A percentile compares a stretch with the other conserved stretches of the same genome.
These are phyloP conservation scores for Hemibagrus guttatus DNA, from an alignment of 2,797 vertebrate species.

Conservation along the genomic window DNA sequence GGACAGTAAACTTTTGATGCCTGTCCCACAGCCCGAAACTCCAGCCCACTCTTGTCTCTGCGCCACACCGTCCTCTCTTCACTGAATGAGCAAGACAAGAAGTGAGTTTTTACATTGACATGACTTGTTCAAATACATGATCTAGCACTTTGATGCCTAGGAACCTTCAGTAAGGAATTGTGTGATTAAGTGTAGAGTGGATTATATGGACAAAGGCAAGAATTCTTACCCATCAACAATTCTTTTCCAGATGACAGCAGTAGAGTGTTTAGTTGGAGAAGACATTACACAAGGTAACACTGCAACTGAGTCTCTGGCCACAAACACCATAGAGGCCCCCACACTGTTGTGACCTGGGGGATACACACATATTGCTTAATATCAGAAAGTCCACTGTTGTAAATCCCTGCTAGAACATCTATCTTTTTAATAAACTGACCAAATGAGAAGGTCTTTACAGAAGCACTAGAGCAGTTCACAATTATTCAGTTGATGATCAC, in stretches of 20 bases:
- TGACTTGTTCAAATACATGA: not conserved
- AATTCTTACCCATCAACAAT: conserved; percentile 23
- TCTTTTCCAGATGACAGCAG: conserved; percentile 47
- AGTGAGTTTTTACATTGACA: not conserved
- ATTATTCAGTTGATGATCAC: not conserved
- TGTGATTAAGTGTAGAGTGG: not conserved
- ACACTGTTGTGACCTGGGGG: conserved; percentile 19
- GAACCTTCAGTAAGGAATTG: not conserved
- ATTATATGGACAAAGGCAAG: not conserved
- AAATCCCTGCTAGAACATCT: not conserved
- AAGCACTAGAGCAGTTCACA: not conserved
- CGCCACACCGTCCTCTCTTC: conserved; percentile 70
- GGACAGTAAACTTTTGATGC: conserved; percentile 54
- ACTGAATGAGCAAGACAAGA: conserved; percentile 20
- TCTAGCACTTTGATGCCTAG: too few relatives aligned
- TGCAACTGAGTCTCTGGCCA: conserved; percentile 43
- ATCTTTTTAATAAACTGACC: not conserved
- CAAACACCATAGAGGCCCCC: conserved; percentile 35
- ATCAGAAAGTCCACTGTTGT: not conserved
- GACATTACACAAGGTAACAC: conserved; percentile 43
- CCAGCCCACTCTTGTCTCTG: conserved; percentile 68
- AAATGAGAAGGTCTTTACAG: not conserved
- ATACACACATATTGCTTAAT: conserved; percentile 14
- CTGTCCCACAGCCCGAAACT: conserved; percentile 61
- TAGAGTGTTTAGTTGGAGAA: not conserved